phyloP scores from a whole-genome alignment of 2,888 invertebrate genomes.

The Drosophila algonquin region DNA sequence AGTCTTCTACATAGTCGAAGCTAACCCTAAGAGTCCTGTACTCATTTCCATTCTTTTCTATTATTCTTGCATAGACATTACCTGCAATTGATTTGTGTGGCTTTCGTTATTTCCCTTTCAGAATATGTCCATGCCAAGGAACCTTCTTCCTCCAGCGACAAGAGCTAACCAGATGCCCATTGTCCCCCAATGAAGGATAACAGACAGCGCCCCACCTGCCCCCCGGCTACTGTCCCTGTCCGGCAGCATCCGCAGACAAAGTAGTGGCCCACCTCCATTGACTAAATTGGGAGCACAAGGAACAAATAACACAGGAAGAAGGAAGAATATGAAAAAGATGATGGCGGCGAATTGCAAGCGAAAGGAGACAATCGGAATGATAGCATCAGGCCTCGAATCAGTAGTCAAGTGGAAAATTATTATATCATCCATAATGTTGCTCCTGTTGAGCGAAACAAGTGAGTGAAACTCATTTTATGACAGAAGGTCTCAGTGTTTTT shows the following conservation, averaged over 20 bases:
- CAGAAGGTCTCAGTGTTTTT: constrained; percentile 23
- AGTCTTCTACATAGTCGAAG: no score
- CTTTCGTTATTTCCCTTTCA: constrained; percentile 25
- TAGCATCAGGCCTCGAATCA: constrained; percentile 70
- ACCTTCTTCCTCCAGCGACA: constrained; percentile 29
- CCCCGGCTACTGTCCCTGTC: constrained; percentile 7
- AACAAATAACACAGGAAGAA: constrained; percentile 42
- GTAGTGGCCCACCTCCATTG: constrained; percentile 8
- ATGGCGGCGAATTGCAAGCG: constrained; percentile 71
- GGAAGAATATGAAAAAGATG: constrained; percentile 27
- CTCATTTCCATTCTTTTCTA: neutral
- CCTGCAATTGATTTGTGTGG: constrained; percentile 34
- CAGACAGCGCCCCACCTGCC: constrained; percentile 14
- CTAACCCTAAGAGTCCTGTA: neutral
- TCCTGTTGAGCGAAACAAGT: constrained; percentile 82
- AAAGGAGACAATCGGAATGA: constrained; percentile 72
- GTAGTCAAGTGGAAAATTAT: constrained; percentile 83
- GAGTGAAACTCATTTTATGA: constrained; percentile 59
- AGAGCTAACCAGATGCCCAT: constrained; percentile 40
- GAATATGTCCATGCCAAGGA: constrained; percentile 29
- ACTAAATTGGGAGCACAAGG: neutral
- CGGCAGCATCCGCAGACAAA: neutral
- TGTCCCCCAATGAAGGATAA: constrained; percentile 19
- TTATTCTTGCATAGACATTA: constrained; percentile 20
- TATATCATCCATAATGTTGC: constrained; percentile 82